Base-by-base conservation (phyloP, 1,140 invertebrate genomes). In the Pollicipes pollicipes region DNA sequence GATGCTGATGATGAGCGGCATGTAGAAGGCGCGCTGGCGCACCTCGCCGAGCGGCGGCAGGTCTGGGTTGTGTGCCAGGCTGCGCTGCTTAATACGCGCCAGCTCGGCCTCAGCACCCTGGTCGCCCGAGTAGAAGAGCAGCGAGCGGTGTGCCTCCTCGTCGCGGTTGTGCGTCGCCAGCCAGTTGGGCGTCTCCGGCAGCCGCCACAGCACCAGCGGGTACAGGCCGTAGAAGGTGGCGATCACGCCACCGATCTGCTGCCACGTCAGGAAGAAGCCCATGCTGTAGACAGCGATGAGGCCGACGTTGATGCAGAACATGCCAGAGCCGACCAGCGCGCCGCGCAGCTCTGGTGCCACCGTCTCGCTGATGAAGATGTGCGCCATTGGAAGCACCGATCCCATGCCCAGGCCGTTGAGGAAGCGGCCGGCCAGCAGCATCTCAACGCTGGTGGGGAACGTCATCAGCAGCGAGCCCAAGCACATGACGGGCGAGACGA, bases 131-230 rank as follows among this genome's bases (percentile, higher is more conserved):
- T 28, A 66, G 64, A 66, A 66, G 28, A 27, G 64, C 64, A 66
- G 64, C 28, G 64, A 3, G n/a, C 28, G n/a, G 3, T 13, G 64
- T n/a, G 64, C 64, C 64, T 66, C 64, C 27, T 27, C 10, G 17
- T 66, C 64, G 10, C 64, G 64, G 28, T n/a, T n/a, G 28, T 66
- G 64, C n/a, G 64, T 66, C 3, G 28, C 64, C 64, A 66, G 64
- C 64, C 64, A 66, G 64, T 66, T 66, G 64, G 64, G 64, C 64
- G 64, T 66, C 64, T 66, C 64, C 8, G 64, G 64, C 64, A 66
- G 64, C 28, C 10, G n/a, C 64, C 64, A 66, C 6, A 66, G 64
- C 17, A 66, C 24, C 64, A 66, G 64, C 28, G 64, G 64, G 28
- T 66, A 66, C 27, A 66, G n/a, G 64, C 64, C 64, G 28, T 27